Conservation (phyloP, 2,888 invertebrate genomes). For the Ichneumoninae sp. region DNA sequence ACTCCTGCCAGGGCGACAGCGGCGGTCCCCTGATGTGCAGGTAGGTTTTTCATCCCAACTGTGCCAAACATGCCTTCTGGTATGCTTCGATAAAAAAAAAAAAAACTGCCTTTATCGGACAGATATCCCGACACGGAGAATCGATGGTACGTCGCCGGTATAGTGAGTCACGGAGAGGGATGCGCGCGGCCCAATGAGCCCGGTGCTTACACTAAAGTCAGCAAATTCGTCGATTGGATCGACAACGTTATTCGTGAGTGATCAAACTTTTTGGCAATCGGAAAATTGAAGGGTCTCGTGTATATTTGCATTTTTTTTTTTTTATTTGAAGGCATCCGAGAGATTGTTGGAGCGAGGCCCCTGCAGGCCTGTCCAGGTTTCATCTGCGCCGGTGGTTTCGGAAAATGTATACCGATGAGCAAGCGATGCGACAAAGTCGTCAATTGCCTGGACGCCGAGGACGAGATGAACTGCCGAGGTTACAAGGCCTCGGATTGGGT, state of each 20-base stretch:
- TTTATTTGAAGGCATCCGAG: constrained; percentile 18
- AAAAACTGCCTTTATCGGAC: constrained; percentile 5
- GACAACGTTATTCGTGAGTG: constrained; percentile 87
- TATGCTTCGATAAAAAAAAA: background rate
- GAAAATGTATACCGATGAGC: constrained; percentile 88
- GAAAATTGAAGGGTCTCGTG: background rate
- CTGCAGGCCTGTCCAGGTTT: constrained; percentile 90
- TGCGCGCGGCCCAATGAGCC: constrained; percentile 92
- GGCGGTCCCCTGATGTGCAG: constrained; percentile 94
- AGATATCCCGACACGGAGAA: constrained; percentile 88
- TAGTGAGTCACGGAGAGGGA: constrained; percentile 95
- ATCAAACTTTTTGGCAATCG: background rate
- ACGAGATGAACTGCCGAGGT: constrained; percentile 89
- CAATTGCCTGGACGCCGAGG: constrained; percentile 92
- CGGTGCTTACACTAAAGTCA: constrained; percentile 93
- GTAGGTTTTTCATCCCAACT: constrained; percentile 71
- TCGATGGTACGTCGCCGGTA: constrained; percentile 93
- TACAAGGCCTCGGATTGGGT: background rate
- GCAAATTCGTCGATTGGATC: constrained; percentile 91
- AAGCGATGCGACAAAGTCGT: constrained; percentile 90
- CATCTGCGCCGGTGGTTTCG: constrained; percentile 88
- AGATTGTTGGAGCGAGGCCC: constrained; percentile 82
- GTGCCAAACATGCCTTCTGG: background rate
- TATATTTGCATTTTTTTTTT: background rate
- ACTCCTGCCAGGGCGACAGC: constrained; percentile 94